These are phyloP conservation scores for Pomacea canaliculata DNA, from an alignment of 2,888 invertebrate genomes.

Conservation along the genomic window DNA sequence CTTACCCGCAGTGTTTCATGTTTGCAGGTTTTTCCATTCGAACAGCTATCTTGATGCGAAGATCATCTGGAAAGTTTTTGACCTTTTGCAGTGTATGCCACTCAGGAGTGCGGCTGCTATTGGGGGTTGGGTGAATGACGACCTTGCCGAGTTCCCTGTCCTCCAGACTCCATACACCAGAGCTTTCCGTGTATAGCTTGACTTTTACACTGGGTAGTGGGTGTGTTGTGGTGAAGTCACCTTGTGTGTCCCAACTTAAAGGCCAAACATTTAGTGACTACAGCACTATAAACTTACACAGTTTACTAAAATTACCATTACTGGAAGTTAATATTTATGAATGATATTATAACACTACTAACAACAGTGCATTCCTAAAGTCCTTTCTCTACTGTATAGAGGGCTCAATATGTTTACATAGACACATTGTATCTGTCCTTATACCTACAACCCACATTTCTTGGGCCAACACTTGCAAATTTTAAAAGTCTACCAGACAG, in stretches of 20 bases:
- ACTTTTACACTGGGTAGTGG: constrained; percentile 97
- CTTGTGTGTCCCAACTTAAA: constrained; percentile 98
- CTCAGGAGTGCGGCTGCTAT: constrained; percentile 75
- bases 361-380: background rate
- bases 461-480: no score
- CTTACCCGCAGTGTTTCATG: constrained; percentile 97
- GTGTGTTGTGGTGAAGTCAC: constrained; percentile 98
- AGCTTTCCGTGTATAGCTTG: constrained; percentile 97
- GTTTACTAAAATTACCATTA: background rate
- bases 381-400: no score
- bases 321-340: background rate
- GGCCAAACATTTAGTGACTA: background rate
- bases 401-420: no score
- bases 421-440: no score
- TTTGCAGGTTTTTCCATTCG: constrained; percentile 99
- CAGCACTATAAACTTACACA: background rate
- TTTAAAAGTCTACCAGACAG: no score
- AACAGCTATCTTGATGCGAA: constrained; percentile 96
- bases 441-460: no score
- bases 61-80: constrained; percentile 94
- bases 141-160: constrained; percentile 97
- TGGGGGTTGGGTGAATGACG: constrained; percentile 75
- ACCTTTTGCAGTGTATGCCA: constrained; percentile 96
- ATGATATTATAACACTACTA: background rate
- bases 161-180: constrained; percentile 96